phyloP scores from a whole-genome alignment of 2,113 vertebrate genomes.

The Verasper variegatus region DNA sequence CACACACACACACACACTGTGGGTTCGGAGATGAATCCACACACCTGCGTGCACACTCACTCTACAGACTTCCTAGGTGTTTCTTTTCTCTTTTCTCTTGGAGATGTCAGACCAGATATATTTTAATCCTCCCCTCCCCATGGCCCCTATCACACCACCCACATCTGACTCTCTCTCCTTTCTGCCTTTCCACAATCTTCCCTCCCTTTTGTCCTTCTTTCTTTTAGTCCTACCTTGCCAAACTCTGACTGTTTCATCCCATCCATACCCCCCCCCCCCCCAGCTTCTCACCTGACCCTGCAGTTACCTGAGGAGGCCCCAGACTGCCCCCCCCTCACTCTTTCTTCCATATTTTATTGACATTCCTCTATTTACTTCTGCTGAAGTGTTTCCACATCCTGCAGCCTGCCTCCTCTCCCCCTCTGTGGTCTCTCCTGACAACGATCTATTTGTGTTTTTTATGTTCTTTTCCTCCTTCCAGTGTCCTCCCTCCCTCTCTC shows the following conservation, averaged over 20 bases:
- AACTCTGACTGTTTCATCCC: constrained; percentile 10
- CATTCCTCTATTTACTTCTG: background rate
- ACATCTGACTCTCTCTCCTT: background rate
- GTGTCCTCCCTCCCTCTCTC: background rate
- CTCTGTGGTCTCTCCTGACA: background rate
- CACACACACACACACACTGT: background rate
- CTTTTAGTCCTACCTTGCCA: constrained; percentile 61
- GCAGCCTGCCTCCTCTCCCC: background rate
- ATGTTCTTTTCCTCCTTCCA: background rate
- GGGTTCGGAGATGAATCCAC: background rate
- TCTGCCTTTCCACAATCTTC: constrained; percentile 9
- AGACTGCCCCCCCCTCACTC: background rate
- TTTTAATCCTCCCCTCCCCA: constrained; percentile 15
- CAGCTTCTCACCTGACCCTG: background rate
- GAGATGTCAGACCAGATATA: constrained; percentile 45
- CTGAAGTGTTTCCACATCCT: constrained; percentile 33
- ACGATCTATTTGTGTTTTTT: constrained; percentile 19
- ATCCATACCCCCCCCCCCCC: constrained; percentile 6
- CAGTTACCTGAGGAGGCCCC: constrained; percentile 7
- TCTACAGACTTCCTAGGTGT: constrained; percentile 22
- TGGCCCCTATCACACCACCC: constrained; percentile 5
- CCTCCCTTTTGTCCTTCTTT: background rate
- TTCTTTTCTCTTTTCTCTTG: constrained; percentile 4
- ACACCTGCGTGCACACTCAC: constrained; percentile 58
- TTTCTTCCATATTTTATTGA: constrained; percentile 19